Conservation (phyloP, 1,140 invertebrate species). For the Venturia canescens region DNA sequence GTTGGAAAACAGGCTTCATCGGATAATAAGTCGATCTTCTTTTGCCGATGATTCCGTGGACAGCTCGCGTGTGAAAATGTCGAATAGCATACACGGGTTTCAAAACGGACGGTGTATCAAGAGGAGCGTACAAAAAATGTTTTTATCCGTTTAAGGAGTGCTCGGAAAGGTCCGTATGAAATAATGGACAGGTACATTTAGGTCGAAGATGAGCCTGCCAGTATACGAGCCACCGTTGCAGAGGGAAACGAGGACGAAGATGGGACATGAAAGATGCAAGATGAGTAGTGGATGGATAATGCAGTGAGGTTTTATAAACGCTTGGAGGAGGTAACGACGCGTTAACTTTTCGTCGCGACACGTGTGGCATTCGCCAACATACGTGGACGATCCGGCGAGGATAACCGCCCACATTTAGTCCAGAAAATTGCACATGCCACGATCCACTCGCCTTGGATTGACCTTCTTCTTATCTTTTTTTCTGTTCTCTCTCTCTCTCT, state of each 20-base stretch:
- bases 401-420: constrained; percentile 35
- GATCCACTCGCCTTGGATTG: neutral
- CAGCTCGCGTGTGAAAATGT: too few species aligned
- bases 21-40: too few species aligned
- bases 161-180: constrained; percentile 1
- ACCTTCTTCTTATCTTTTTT: constrained; percentile 21
- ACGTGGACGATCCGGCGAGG: neutral
- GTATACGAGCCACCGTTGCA: neutral
- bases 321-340: constrained; percentile 32
- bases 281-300: constrained; percentile 2
- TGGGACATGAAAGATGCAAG: neutral
- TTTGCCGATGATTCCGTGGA: too few species aligned
- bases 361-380: constrained; percentile 22
- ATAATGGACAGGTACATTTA: constrained; percentile 36
- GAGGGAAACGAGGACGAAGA: constrained; percentile 13
- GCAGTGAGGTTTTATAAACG: neutral
- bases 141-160: constrained; percentile 26
- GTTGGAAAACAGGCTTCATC: too few species aligned
- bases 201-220: constrained; percentile 25
- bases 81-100: too few species aligned
- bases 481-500: neutral
- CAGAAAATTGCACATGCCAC: constrained; percentile 28
- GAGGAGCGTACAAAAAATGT: neutral
- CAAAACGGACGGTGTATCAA: too few species aligned
- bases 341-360: constrained; percentile 28